phyloP scores from a whole-genome alignment of 2,888 invertebrate genomes.

The Ophonus ardosiacus region DNA sequence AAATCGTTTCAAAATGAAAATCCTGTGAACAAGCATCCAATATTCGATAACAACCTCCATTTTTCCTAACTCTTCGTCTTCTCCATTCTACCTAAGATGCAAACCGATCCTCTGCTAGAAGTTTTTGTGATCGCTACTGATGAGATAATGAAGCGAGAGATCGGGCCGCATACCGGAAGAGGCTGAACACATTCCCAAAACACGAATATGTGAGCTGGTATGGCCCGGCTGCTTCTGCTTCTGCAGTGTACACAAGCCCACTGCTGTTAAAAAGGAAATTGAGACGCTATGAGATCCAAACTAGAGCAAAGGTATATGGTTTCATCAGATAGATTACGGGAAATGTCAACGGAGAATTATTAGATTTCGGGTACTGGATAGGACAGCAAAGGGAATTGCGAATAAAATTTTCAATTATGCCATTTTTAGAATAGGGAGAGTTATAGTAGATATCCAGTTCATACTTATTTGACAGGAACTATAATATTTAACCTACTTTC shows the following conservation, averaged over 20 bases:
- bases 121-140: conserved; percentile 42
- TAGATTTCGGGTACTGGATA: background rate
- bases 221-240: conserved; percentile 5
- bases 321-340: conserved; percentile 15
- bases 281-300: conserved; percentile 22
- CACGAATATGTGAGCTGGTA: conserved; percentile 37
- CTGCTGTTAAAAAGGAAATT: conserved; percentile 38
- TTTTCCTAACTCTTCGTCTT: background rate
- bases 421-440: too few species aligned
- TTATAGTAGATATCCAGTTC: too few species aligned
- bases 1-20: background rate
- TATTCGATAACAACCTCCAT: too few species aligned
- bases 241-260: background rate
- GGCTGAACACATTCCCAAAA: conserved; percentile 53
- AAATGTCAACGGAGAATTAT: background rate
- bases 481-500: too few species aligned
- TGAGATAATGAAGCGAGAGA: conserved; percentile 48
- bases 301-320: conserved; percentile 47
- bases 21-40: background rate
- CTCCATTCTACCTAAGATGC: conserved; percentile 18
- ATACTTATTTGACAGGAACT: too few species aligned
- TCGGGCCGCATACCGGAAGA: conserved; percentile 50
- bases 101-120: background rate
- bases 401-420: background rate
- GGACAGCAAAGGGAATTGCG: background rate